Base-by-base conservation (phyloP, 2,113 vertebrate genomes). In the Chitala chitala region DNA sequence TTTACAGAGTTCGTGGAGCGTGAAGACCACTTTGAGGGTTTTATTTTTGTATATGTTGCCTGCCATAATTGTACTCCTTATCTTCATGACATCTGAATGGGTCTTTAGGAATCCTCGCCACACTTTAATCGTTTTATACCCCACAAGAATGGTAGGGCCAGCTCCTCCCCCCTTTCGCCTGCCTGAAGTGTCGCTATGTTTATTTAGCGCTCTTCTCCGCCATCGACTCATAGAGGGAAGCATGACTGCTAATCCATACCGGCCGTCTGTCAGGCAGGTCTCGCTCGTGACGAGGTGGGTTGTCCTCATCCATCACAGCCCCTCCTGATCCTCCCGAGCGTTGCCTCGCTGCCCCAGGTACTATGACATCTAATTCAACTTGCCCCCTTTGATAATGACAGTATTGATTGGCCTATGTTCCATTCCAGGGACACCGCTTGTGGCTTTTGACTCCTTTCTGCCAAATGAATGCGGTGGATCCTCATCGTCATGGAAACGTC, bases 361-460 rank as follows among this genome's bases (percentile, higher is more conserved):
- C 55, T 44, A 58, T 50, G 75, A 64, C 68, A 63, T 76, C 53
- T 64, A 40, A 71, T 71, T 76, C 75, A 44, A 50, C 68, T 51
- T 44, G 20, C 44, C n/a, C 56, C 75, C 42, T 20, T 31, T 64
- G 68, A 63, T 76, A 64, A 76, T 40, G 58, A 64, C 66, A 44
- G 65, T 59, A 59, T 59, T 13, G 56, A 69, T 69, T 15, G 51
- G 74, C 36, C 38, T 24, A 54, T 29, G 65, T 68, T 68, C 61
- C 51, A 44, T 54, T 69, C 53, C 6, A 31, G 64, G 42, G 51
- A 54, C 50, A 42, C 61, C 26, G 65, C 64, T 58, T 42, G 31
- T 48, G 64, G 64, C 40, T 75, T 75, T 75, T 51, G 29, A 50
- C 31, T 54, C 69, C 5, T 71, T 51, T 71, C 69, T 24, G 20